Percentiles rank a stretch among this genome's conserved stretches.
Evolutionary conservation across 1,140 invertebrate genomes (phyloP).

Genomic region (Elymnias hypermnestra): DNA sequence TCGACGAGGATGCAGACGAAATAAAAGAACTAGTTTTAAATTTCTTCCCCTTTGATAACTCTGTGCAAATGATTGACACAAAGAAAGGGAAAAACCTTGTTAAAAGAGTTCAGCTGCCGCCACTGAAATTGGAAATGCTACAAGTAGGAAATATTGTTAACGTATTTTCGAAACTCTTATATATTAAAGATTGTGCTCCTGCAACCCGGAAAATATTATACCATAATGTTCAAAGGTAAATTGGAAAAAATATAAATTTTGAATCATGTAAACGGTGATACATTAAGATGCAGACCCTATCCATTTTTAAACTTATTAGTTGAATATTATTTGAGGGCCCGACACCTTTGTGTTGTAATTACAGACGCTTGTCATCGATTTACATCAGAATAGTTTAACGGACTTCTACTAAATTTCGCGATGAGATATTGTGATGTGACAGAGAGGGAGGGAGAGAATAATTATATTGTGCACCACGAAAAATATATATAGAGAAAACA

Average conservation of each 20-base stretch:
- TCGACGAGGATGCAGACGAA: constrained; percentile 50
- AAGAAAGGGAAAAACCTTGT: constrained; percentile 49
- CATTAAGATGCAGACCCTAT: too few species aligned
- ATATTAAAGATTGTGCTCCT: constrained; percentile 54
- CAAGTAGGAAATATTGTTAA: constrained; percentile 66
- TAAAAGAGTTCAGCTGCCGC: constrained; percentile 45
- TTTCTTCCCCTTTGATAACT: constrained; percentile 65
- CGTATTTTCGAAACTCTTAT: constrained; percentile 56
- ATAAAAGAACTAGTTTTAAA: constrained; percentile 47
- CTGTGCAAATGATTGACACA: constrained; percentile 56
- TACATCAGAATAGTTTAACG: too few species aligned
- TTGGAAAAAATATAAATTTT: not conserved
- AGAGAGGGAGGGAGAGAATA: too few species aligned
- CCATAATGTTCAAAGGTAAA: constrained; percentile 58
- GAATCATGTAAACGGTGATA: not conserved
- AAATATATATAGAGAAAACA: too few species aligned
- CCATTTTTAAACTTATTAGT: too few species aligned
- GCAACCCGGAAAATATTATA: constrained; percentile 47
- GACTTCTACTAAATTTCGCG: too few species aligned
- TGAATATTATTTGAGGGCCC: too few species aligned
- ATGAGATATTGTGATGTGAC: too few species aligned
- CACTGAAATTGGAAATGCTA: constrained; percentile 51
- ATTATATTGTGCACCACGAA: too few species aligned
- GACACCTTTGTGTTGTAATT: too few species aligned
- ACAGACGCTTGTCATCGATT: too few species aligned